Base-by-base conservation (phyloP, 2,888 invertebrate species). In the Cancer borealis region DNA sequence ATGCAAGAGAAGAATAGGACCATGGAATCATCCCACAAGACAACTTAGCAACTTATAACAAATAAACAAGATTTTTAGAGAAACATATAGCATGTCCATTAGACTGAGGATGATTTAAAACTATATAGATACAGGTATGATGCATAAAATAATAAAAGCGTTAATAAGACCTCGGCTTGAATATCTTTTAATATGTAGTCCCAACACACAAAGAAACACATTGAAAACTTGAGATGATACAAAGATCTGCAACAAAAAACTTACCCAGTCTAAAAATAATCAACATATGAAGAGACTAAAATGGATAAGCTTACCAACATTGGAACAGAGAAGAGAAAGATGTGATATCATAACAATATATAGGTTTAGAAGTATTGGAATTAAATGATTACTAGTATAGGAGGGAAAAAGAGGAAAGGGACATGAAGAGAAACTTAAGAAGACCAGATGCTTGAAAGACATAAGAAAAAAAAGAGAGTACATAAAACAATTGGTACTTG, bases 41-140 rank as follows among this genome's bases (percentile, higher is more conserved):
- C 66, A 66, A n/a, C 66, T 66, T 66, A 21, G 14, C 66, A 21
- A 14, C 66, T 66, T 21, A 66, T 66, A 66, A 66, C 66, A 66
- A 21, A n/a, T 66, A 66, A 66, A 66, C 66, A 66, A 66, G 66
- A 66, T 66, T 66, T 66, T 66, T 66, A n/a, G 66, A 66, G 66
- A 21, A 66, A 66, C 66, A 66, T 66, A 66, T 66, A 66, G 17
- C n/a, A n/a, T 66, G 66, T n/a, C 3, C 17, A 66, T n/a, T 21
- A 21, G 66, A 66, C 66, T 66, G 66, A 66, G 14, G 66, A 66
- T n/a, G n/a, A 66, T n/a, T 66, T 66, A 2, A 66, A 66, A 66
- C 1, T 66, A 66, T 3, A 66, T 66, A 66, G 66, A 66, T 66
- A 3, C 1, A 66, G 66, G n/a, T 66, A 66, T 66, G 14, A 66